Evolutionary conservation across 1,140 invertebrate genomes (phyloP), one percentile per base, ranked within the genome.

Genomic region (Plectrocnemia conspersa): DNA sequence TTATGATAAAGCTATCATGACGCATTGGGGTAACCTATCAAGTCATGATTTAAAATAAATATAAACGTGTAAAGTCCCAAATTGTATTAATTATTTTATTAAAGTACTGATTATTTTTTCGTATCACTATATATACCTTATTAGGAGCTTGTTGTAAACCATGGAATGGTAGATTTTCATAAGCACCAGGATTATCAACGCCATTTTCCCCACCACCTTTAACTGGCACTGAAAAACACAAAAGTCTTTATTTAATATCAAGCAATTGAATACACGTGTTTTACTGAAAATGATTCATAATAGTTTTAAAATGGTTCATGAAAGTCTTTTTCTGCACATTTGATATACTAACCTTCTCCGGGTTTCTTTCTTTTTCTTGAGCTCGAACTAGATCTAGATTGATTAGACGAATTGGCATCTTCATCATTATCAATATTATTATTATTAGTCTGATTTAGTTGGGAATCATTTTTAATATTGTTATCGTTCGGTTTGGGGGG

Each of bases 101-200:
- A n/a, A n/a, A n/a, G n/a, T n/a, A n/a, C n/a, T n/a, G n/a, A n/a
- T n/a, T n/a, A n/a, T n/a, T n/a, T n/a, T n/a, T n/a, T n/a, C n/a
- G n/a, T n/a, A n/a, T n/a, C n/a, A n/a, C n/a, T n/a, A n/a, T n/a
- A n/a, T 32, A 75, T 82, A 93, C 91, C 85, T 93, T 93, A 71
- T 91, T 91, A 64, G 89, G 89, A 59, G 90, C 86, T 67, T 87
- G 85, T 75, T 91, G 89, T 64, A 93, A 83, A 64, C 89, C 89
- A 71, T 93, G 90, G 79, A 94, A 94, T 54, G 91, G 90, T 66
- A 94, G 79, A 73, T 94, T 94, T 77, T 94, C 91, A 78, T 93
- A 94, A 72, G 52, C 38, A 6, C 55, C 55, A 1, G 59, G 59
- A 36, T 61, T 61, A 16, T 61, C 55, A 25, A 52, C 54, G 6